phyloP scores from a whole-genome alignment of 2,797 vertebrate genomes.

The Falco biarmicus region DNA sequence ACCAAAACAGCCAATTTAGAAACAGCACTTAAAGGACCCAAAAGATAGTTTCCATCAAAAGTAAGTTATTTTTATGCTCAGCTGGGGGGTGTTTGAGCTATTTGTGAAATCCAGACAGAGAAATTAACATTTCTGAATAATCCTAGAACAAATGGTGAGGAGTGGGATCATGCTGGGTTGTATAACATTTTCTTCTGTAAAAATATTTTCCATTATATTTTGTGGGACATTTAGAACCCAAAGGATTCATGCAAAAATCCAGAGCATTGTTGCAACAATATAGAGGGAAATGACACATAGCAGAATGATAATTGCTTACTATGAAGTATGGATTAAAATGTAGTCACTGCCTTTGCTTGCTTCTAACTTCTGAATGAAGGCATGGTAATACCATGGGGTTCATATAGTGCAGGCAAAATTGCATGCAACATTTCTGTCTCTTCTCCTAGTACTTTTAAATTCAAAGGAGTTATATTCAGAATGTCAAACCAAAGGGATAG shows the following conservation, averaged over 20 bases:
- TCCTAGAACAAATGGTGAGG: background rate
- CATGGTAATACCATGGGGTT: rapidly evolving
- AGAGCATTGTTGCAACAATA: background rate
- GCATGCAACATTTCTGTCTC: background rate
- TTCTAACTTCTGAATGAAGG: background rate
- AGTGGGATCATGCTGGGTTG: background rate
- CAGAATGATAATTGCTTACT: background rate
- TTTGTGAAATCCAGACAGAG: conserved; percentile 10
- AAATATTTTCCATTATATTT: background rate
- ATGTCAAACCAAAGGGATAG: background rate
- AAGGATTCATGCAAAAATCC: background rate
- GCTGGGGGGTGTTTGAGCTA: background rate
- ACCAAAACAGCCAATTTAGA: background rate
- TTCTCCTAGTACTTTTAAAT: background rate
- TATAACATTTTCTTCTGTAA: background rate
- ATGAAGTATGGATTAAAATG: background rate
- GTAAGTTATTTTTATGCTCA: background rate
- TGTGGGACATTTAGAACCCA: background rate
- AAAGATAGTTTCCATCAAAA: background rate
- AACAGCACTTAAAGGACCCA: background rate
- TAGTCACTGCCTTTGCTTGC: background rate
- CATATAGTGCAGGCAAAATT: background rate
- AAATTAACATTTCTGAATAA: background rate
- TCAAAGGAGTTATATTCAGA: background rate
- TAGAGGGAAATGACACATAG: background rate